Percentiles rank a stretch among this genome's conserved stretches.
Conservation (phyloP, 2,888 invertebrate species). For the Cephonodes hylas region DNA sequence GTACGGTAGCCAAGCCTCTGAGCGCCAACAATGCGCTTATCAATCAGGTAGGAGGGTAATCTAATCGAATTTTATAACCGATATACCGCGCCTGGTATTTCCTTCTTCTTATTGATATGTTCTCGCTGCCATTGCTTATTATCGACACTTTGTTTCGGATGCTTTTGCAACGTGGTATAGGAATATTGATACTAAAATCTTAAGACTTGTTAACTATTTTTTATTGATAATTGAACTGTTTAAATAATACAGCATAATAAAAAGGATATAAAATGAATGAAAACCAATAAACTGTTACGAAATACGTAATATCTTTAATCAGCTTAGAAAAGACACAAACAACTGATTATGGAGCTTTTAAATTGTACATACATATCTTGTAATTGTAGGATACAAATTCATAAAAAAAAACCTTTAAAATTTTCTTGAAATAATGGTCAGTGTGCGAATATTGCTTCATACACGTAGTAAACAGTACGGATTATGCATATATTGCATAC, state of each 20-base stretch:
- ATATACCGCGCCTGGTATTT: slow-evolving; percentile 26
- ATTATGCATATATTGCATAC: slow-evolving; percentile 4
- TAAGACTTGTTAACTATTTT: not conserved
- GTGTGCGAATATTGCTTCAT: slow-evolving; percentile 8
- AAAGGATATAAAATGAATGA: too few species aligned
- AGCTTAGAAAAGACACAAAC: too few species aligned
- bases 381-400: too few species aligned
- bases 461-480: slow-evolving; percentile 4
- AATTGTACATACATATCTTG: too few species aligned
- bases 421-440: too few species aligned
- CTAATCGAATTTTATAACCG: slow-evolving; percentile 46
- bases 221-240: too few species aligned
- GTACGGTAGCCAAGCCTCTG: slow-evolving; percentile 47
- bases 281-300: too few species aligned
- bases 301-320: too few species aligned
- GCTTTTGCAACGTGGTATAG: too few species aligned
- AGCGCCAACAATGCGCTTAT: slow-evolving; percentile 41
- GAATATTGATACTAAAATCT: not conserved
- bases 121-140: slow-evolving; percentile 7
- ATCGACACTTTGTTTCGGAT: not conserved
- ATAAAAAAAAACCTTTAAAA: too few species aligned
- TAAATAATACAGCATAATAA: too few species aligned
- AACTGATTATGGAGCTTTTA: too few species aligned
- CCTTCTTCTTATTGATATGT: slow-evolving; percentile 19
- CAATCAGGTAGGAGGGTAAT: slow-evolving; percentile 38